Percentiles rank a stretch among this genome's conserved stretches.
These are phyloP conservation scores for Drosophila neonasuta DNA, from an alignment of 2,888 invertebrate genomes.

Conservation along the genomic window DNA sequence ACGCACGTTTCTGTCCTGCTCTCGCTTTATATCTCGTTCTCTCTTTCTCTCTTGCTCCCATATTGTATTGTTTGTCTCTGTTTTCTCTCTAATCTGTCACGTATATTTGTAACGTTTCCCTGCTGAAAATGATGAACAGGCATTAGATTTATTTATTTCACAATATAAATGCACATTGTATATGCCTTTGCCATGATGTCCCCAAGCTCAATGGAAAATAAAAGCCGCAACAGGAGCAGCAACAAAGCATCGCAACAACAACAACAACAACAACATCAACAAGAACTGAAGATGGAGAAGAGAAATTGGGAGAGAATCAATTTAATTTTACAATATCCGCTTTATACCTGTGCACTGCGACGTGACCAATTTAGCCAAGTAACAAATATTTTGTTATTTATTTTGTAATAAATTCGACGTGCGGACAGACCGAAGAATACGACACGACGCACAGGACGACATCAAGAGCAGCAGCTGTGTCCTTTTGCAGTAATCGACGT, in stretches of 20 bases:
- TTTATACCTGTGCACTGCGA: conserved; percentile 65
- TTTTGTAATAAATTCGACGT: conserved; percentile 65
- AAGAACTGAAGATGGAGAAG: conserved; percentile 19
- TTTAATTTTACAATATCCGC: conserved; percentile 77
- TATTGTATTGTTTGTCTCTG: conserved; percentile 5
- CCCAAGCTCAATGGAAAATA: conserved; percentile 43
- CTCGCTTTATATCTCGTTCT: conserved; percentile 1
- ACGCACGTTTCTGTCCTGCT: conserved; percentile 23
- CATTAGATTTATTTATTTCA: conserved; percentile 73
- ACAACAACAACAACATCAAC: conserved; percentile 15
- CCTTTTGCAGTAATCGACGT: conserved; percentile 53
- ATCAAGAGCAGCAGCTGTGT: conserved; percentile 39
- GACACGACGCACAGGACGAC: neutral
- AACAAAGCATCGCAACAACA: conserved; percentile 18
- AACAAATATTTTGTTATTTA: conserved; percentile 74
- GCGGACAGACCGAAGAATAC: conserved; percentile 36
- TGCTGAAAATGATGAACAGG: conserved; percentile 72
- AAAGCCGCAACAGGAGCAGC: conserved; percentile 42
- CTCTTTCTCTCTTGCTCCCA: neutral
- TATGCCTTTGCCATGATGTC: conserved; percentile 63
- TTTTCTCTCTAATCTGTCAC: conserved; percentile 69
- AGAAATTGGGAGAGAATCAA: conserved; percentile 63
- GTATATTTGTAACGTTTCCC: conserved; percentile 68
- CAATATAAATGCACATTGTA: conserved; percentile 64
- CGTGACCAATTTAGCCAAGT: conserved; percentile 74